These are phyloP conservation scores for Lycia hirtaria DNA, from an alignment of 2,888 invertebrate genomes.

Conservation along the genomic window DNA sequence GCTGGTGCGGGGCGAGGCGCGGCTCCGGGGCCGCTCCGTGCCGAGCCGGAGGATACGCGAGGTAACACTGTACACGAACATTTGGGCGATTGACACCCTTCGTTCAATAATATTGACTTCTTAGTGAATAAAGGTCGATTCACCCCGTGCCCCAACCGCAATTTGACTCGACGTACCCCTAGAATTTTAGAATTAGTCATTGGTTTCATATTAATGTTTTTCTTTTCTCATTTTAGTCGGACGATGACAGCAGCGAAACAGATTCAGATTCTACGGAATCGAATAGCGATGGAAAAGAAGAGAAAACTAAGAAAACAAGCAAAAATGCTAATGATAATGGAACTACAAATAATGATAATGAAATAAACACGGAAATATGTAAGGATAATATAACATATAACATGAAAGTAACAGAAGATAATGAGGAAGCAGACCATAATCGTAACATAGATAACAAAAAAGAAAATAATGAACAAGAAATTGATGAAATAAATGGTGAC, in stretches of 20 bases:
- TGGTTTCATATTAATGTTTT: background rate
- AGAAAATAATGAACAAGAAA: slow-evolving; percentile 9
- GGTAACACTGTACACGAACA: too few relatives aligned
- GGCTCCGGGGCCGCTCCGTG: slow-evolving; percentile 57
- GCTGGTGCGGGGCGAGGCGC: slow-evolving; percentile 56
- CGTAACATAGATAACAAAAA: background rate
- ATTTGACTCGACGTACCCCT: too few relatives aligned
- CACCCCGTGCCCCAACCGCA: too few relatives aligned
- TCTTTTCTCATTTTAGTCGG: background rate
- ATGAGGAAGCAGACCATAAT: slow-evolving; percentile 2
- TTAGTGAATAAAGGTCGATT: background rate
- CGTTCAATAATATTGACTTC: background rate
- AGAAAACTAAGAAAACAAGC: background rate
- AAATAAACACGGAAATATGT: background rate
- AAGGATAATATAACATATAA: slow-evolving; percentile 11
- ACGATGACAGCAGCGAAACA: background rate
- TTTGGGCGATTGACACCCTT: too few relatives aligned
- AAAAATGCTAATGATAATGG: background rate
- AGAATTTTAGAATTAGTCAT: too few relatives aligned
- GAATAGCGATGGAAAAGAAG: slow-evolving; percentile 2
- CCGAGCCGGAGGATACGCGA: slow-evolving; percentile 41
- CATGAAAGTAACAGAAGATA: slow-evolving; percentile 1
- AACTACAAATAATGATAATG: slow-evolving; percentile 15
- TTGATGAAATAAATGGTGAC: slow-evolving; percentile 1
- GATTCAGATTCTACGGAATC: slow-evolving; percentile 3